phyloP scores from a whole-genome alignment of 2,888 invertebrate genomes.

The Vesta saturnalis region DNA sequence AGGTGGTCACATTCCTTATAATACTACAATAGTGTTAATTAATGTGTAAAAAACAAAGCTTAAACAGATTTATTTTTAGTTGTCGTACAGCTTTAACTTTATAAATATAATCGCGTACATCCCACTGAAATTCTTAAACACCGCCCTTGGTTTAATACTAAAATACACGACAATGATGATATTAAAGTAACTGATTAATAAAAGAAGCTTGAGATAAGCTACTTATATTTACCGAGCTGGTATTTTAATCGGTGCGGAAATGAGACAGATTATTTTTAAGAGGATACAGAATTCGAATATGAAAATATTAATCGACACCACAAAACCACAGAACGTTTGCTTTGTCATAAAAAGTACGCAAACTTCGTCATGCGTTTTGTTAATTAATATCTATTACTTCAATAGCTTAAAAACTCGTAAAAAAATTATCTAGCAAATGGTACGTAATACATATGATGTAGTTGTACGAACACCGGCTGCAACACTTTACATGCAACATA shows the following conservation, averaged over 20 bases:
- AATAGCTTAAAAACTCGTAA: too few species aligned
- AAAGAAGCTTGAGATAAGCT: neutral
- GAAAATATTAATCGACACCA: too few species aligned
- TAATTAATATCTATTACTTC: too few species aligned
- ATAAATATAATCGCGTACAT: too few species aligned
- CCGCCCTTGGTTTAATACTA: neutral
- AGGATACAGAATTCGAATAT: neutral
- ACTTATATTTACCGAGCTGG: neutral
- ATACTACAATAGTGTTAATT: constrained; percentile 17
- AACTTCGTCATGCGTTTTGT: too few species aligned
- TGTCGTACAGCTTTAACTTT: neutral
- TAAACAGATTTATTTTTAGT: neutral
- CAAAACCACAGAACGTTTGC: too few species aligned
- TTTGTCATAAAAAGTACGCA: too few species aligned
- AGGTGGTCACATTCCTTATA: constrained; percentile 21
- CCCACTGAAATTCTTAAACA: neutral
- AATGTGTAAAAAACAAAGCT: neutral
- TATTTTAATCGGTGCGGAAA: neutral
- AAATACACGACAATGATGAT: neutral
- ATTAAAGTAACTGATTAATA: neutral
- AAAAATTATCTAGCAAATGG: too few species aligned
- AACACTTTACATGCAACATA: too few species aligned
- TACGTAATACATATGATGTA: too few species aligned
- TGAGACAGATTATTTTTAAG: neutral
- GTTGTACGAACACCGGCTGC: too few species aligned